These are phyloP conservation scores for Campylomormyrus tamandua DNA, from an alignment of 2,113 vertebrate species.

Conservation along the genomic window DNA sequence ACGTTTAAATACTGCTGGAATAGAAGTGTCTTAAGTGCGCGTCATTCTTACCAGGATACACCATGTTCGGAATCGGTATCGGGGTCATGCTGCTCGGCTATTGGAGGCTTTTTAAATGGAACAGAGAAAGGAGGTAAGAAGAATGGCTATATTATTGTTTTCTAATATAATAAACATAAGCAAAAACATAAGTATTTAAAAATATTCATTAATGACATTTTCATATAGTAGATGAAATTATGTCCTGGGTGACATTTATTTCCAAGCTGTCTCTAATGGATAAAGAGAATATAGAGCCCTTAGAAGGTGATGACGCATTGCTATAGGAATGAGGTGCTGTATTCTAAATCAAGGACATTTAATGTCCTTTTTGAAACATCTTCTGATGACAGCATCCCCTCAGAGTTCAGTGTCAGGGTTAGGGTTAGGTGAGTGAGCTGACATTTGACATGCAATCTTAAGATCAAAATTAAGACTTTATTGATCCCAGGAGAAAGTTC, in stretches of 20 bases:
- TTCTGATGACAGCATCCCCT: background rate
- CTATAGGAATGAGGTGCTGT: background rate
- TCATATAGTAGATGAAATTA: background rate
- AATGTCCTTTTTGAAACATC: background rate
- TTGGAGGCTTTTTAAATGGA: conserved; percentile 76
- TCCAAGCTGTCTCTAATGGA: background rate
- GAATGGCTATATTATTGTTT: background rate
- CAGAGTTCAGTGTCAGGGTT: background rate
- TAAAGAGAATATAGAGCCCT: background rate
- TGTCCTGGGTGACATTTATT: background rate
- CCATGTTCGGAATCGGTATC: conserved; percentile 72
- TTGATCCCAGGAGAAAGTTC: background rate
- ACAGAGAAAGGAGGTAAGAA: conserved; percentile 75
- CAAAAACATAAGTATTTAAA: background rate
- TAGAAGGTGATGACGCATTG: background rate
- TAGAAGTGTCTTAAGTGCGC: background rate
- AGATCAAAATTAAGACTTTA: background rate
- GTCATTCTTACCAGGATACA: conserved; percentile 61
- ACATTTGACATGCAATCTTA: background rate
- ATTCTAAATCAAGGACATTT: background rate
- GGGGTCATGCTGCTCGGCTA: conserved; percentile 71
- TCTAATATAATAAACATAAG: background rate
- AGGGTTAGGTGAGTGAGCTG: background rate
- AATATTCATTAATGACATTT: background rate
- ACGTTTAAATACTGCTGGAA: background rate